A percentile compares a stretch with the other conserved stretches of the same genome.
These are phyloP conservation scores for Trichogramma pretiosum DNA, from an alignment of 1,140 invertebrate species.

Conservation along the genomic window DNA sequence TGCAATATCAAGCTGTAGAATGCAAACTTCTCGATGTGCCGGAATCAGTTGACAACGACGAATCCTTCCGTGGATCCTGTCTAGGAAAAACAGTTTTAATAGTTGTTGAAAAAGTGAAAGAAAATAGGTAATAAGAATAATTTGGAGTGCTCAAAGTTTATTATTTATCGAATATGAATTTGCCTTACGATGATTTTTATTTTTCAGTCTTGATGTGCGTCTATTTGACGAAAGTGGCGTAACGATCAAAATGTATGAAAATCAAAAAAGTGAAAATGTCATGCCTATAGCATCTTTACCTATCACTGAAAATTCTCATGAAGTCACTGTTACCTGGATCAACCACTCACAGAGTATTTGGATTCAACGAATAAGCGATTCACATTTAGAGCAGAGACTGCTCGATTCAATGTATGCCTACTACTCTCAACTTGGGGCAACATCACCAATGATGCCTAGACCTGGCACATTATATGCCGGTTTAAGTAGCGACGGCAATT, in stretches of 20 bases:
- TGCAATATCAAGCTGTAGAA: slow-evolving; percentile 50
- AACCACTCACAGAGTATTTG: slow-evolving; percentile 50
- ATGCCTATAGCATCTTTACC: slow-evolving; percentile 48
- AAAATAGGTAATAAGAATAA: slow-evolving; percentile 43
- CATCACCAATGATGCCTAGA: slow-evolving; percentile 29
- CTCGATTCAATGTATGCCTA: slow-evolving; percentile 47
- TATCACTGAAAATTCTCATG: slow-evolving; percentile 46
- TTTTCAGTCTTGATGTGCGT: slow-evolving; percentile 49
- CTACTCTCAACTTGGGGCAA: slow-evolving; percentile 45
- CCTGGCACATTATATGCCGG: slow-evolving; percentile 51
- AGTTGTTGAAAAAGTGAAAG: slow-evolving; percentile 49
- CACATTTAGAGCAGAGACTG: slow-evolving; percentile 39
- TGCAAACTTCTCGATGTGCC: slow-evolving; percentile 34
- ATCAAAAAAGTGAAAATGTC: slow-evolving; percentile 44
- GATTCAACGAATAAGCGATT: slow-evolving; percentile 47
- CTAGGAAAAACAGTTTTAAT: slow-evolving; percentile 42
- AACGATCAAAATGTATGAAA: slow-evolving; percentile 47
- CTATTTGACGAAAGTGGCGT: slow-evolving; percentile 50
- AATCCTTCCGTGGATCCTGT: slow-evolving; percentile 24
- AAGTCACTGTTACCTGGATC: slow-evolving; percentile 43
- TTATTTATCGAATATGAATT: neutral
- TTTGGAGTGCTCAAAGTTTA: slow-evolving; percentile 1
- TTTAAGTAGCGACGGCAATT: slow-evolving; percentile 53
- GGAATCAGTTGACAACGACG: slow-evolving; percentile 18
- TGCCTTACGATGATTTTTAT: slow-evolving; percentile 16